Percentiles rank a stretch among this genome's conserved stretches.
These are phyloP conservation scores for Toxotes chatareus DNA, from an alignment of 2,113 vertebrate species.

Conservation along the genomic window DNA sequence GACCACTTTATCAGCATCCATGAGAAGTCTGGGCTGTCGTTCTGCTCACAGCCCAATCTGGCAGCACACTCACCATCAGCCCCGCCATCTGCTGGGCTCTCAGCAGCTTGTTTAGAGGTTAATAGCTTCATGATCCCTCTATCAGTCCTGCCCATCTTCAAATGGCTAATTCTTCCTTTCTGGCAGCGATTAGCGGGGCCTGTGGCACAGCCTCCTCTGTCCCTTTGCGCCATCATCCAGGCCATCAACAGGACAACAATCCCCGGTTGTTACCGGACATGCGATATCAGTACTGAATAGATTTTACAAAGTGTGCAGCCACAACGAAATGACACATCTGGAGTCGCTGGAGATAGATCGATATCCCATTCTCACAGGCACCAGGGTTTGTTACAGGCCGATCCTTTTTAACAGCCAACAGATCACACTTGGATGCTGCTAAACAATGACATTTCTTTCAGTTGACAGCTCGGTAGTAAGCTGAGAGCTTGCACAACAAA, in stretches of 20 bases:
- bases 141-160: conserved; percentile 82
- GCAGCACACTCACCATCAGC: conserved; percentile 71
- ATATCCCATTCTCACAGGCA: conserved; percentile 61
- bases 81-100: conserved; percentile 79
- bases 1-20: conserved; percentile 49
- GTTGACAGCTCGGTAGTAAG: conserved; percentile 20
- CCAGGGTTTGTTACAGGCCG: conserved; percentile 24
- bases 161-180: conserved; percentile 80
- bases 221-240: conserved; percentile 54
- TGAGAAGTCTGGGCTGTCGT: conserved; percentile 50
- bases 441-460: conserved; percentile 45
- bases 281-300: conserved; percentile 68
- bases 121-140: conserved; percentile 81
- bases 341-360: conserved; percentile 59
- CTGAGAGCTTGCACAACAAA: conserved; percentile 20
- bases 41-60: conserved; percentile 69
- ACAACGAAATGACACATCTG: conserved; percentile 73
- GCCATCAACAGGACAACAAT: conserved; percentile 73
- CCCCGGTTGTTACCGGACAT: conserved; percentile 70
- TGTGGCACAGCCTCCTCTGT: conserved; percentile 56
- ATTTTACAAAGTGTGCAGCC: conserved; percentile 65
- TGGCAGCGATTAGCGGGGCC: conserved; percentile 70
- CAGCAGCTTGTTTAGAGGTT: conserved; percentile 84
- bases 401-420: conserved; percentile 50
- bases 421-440: conserved; percentile 39